Conservation (phyloP, 2,113 vertebrate species). For the Stomatorhinus ivindoensis region DNA sequence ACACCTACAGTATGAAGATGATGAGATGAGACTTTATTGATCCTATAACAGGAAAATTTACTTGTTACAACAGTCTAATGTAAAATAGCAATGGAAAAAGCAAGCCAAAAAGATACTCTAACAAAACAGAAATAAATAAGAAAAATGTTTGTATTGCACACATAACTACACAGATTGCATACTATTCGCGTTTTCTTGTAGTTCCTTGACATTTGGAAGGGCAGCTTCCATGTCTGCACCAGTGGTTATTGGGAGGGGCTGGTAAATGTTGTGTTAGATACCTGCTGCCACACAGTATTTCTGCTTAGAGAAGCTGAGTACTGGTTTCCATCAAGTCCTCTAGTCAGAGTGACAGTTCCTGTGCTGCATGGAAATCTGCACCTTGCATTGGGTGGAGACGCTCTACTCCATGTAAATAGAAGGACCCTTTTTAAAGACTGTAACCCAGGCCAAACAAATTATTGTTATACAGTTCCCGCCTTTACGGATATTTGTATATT, state of each 20-base stretch:
- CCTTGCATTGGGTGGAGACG: not conserved
- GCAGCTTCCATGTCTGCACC: not conserved
- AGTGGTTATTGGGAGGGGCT: not conserved
- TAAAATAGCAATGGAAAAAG: not conserved
- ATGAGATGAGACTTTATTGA: not conserved
- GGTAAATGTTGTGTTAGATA: not conserved
- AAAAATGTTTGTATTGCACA: not conserved
- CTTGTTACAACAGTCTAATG: not conserved
- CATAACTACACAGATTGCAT: not conserved
- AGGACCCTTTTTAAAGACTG: not conserved
- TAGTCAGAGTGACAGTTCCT: not conserved
- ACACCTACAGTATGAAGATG: too few relatives aligned
- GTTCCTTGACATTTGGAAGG: not conserved
- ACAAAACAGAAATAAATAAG: not conserved
- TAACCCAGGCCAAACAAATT: not conserved
- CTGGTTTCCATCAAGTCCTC: not conserved
- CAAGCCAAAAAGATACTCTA: not conserved
- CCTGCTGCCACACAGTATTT: not conserved
- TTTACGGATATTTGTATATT: not conserved
- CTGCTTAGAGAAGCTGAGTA: not conserved
- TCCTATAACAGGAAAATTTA: not conserved
- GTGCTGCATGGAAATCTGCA: not conserved
- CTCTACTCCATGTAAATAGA: not conserved
- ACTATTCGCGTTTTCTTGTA: not conserved
- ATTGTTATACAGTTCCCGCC: not conserved